Base-by-base conservation (phyloP, 2,888 invertebrate genomes). In the Ichneumoninae sp. region DNA sequence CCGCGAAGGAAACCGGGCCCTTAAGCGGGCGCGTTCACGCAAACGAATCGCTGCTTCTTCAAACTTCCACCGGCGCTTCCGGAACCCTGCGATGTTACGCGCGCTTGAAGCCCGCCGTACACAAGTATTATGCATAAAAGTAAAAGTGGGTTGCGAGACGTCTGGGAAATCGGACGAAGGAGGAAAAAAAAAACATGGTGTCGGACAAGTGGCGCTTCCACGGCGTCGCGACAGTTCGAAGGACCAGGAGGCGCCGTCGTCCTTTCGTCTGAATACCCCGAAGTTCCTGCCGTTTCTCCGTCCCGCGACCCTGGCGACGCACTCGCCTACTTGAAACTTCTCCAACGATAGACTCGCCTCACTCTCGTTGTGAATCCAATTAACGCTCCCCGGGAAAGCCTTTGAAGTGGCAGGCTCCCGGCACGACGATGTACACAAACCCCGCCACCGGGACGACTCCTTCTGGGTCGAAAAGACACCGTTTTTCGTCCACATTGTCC, bases 21-120 rank as follows among this genome's bases (percentile, higher is more conserved):
- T 89, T 88, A 87, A 88, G 86, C 87, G 88, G 71, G 86, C 88
- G 91, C 90, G 89, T 90, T 91, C 90, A 88, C 88, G 90, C 89
- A 89, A 86, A 87, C 83, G 87, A 89, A 89, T 89, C 88, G 87
- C 86, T 71, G 77, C 75, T 74, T 70, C 65, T 65, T 7, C 13
- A 54, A 75, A 47, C 70, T 70, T 52, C 10, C 60, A 44, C 74
- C 26, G 44, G 40, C 40, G 52, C 26, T 36, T 40, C 52, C 57
- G 36, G 19, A 19, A 36, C 13, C 54, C 22, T n/a, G 22, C n/a
- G 57, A 33, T 63, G 26, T 30, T 50, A 10, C 19, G 47, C 33
- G 30, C 22, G 6, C 22, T 40, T 52, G 50, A 63, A 8, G 33
- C 60, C 69, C 10, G 44, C 44, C 22, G 36, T 54, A 44, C 71